These are phyloP conservation scores for Hyppa rectilinea DNA, from an alignment of 2,888 invertebrate species.

Conservation along the genomic window DNA sequence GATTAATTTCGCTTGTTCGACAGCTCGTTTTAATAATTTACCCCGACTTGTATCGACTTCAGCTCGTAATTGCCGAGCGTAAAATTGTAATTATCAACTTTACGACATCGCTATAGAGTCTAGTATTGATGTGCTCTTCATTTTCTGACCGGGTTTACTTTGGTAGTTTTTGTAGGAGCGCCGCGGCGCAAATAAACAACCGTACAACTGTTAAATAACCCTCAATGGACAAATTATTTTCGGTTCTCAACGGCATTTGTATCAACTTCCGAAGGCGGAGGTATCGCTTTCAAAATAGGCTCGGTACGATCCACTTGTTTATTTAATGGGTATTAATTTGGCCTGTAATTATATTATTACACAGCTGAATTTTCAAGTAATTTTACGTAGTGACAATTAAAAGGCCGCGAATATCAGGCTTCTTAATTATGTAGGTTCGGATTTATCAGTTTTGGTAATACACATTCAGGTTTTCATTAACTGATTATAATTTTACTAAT, in stretches of 20 bases:
- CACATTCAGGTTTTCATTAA: constrained; percentile 2
- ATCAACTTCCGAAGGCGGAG: constrained; percentile 65
- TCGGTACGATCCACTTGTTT: constrained; percentile 68
- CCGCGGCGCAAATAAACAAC: constrained; percentile 80
- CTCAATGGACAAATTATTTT: constrained; percentile 81
- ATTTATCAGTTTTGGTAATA: constrained; percentile 31
- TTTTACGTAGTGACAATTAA: constrained; percentile 55
- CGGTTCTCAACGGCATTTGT: constrained; percentile 73
- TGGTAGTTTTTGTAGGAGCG: constrained; percentile 71
- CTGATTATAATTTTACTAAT: background rate
- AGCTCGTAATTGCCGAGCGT: constrained; percentile 66
- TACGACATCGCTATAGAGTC: constrained; percentile 68
- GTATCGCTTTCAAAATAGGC: constrained; percentile 69
- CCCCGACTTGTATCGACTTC: constrained; percentile 72
- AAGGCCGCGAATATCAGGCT: constrained; percentile 34
- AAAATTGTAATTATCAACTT: constrained; percentile 69
- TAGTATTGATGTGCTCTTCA: constrained; percentile 53
- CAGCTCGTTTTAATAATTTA: constrained; percentile 85
- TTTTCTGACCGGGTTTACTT: constrained; percentile 67
- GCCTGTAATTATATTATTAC: constrained; percentile 70
- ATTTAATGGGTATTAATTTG: constrained; percentile 72
- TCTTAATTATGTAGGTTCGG: constrained; percentile 31
- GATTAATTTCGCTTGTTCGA: constrained; percentile 84
- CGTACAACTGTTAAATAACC: constrained; percentile 78
- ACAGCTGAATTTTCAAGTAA: constrained; percentile 56